Base-by-base conservation (phyloP, 2,888 invertebrate species). In the Pheosia gnoma region DNA sequence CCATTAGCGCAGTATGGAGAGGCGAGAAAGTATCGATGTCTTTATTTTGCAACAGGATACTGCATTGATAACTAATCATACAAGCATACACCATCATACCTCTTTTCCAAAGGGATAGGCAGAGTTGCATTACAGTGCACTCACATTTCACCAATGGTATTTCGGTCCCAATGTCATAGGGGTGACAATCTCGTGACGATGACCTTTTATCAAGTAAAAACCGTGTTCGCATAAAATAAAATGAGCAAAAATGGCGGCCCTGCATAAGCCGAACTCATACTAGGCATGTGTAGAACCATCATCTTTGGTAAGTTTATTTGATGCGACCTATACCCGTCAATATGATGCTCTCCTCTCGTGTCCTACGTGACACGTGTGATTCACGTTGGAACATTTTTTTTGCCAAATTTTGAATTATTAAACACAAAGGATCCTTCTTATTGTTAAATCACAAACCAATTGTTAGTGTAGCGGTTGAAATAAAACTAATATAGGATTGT, bases 381-480 rank as follows among this genome's bases (percentile, higher is more conserved):
- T 39, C 38, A 51, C 54, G 37, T 65, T 41, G 51, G 59, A 67
- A 61, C 43, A 56, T 57, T 72, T 72, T 72, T 72, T 67, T 67
- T 65, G 66, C 13, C 51, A 39, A 60, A 61, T 64, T 68, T 66
- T 36, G 9, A 36, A 61, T 62, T 56, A 54, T 60, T 61, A 59
- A 64, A 25, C 59, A 52, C 62, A 64, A 66, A 75, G 64, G 62
- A 68, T 67, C 65, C 56, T 55, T 62, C 25, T 70, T 67, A 62
- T 58, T 58, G 11, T 58, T 63, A 66, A 60, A 60, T 61, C 63
- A 61, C 56, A 58, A 60, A 65, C 52, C 68, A 68, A 66, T 69
- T 71, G 67, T 68, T 59, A 41, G 55, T 58, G 65, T 75, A 62
- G 63, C 70, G 63, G 70, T 72, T 63, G 66, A 72, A 67, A 59